Base-by-base conservation (phyloP, 2,888 invertebrate genomes). In the Eumacrocentrus americanus region DNA sequence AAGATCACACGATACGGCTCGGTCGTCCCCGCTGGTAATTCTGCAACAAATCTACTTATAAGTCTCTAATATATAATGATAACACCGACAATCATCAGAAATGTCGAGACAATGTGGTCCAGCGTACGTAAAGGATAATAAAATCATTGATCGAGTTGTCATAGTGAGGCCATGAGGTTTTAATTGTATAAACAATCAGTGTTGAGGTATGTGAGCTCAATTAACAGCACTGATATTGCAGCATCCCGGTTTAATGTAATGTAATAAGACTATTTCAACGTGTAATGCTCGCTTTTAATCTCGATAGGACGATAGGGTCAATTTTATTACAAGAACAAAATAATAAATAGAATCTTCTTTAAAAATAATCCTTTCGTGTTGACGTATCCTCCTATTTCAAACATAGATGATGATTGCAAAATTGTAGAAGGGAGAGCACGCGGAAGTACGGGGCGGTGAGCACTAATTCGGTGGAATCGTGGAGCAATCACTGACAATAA, bases 171-270 rank as follows among this genome's bases (percentile, higher is more conserved):
- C n/a, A n/a, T n/a, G n/a, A n/a, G n/a, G n/a, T n/a, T n/a, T n/a
- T n/a, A n/a, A n/a, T n/a, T n/a, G n/a, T n/a, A n/a, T n/a, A n/a
- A n/a, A n/a, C n/a, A n/a, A n/a, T n/a, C n/a, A n/a, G n/a, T n/a
- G n/a, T n/a, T n/a, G n/a, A n/a, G n/a, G n/a, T n/a, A n/a, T n/a
- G 65, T 65, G 58, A 63, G 53, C 40, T 54, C 72, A 76, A 76
- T 76, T 73, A 73, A 65, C 66, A 60, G 61, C 58, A 60, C 44
- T 54, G 57, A 50, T 57, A 57, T 55, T 62, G 34, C 54, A 9
- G 35, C 22, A 22, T 48, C 18, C 47, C 37, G 37, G 11, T 35
- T 35, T 25, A 38, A 37, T 11, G 23, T 47, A 42, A 58, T 48
- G 50, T 51, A 14, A 23, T 20, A 20, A 52, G 46, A 44, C 50